Conservation (phyloP, 1,140 invertebrate species). For the Drosophila auraria region DNA sequence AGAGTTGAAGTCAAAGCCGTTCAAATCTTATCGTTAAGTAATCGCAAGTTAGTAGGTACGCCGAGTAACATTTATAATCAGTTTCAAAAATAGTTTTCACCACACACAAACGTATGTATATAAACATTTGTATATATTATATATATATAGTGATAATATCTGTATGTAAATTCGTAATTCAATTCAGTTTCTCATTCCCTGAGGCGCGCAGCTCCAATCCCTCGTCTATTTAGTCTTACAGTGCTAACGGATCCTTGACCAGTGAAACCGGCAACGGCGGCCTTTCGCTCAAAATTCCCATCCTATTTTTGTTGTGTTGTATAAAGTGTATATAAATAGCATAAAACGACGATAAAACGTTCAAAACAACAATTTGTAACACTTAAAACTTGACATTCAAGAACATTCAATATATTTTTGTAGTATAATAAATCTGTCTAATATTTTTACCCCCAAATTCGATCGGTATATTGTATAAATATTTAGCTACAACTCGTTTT, state of each 20-base stretch:
- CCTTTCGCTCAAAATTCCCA: neutral
- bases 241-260: slow-evolving; percentile 28
- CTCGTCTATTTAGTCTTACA: slow-evolving; percentile 50
- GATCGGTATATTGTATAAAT: neutral
- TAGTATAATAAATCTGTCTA: slow-evolving; percentile 27
- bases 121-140: slow-evolving; percentile 51
- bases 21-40: slow-evolving; percentile 5
- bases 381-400: slow-evolving; percentile 40
- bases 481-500: slow-evolving; percentile 12
- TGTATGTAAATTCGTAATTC: slow-evolving; percentile 67
- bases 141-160: slow-evolving; percentile 40
- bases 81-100: slow-evolving; percentile 43
- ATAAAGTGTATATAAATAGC: slow-evolving; percentile 29
- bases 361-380: slow-evolving; percentile 49
- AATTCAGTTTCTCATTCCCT: slow-evolving; percentile 39
- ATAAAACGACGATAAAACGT: slow-evolving; percentile 30
- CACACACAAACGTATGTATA: slow-evolving; percentile 15
- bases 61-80: slow-evolving; percentile 51
- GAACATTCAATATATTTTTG: slow-evolving; percentile 56
- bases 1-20: slow-evolving; percentile 38
- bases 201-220: slow-evolving; percentile 39
- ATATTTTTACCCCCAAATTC: neutral
- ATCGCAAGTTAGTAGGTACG: slow-evolving; percentile 22
- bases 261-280: slow-evolving; percentile 43
- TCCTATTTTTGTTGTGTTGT: slow-evolving; percentile 1